Base-by-base conservation (phyloP, 2,888 invertebrate genomes). In the Phlogophora meticulosa region DNA sequence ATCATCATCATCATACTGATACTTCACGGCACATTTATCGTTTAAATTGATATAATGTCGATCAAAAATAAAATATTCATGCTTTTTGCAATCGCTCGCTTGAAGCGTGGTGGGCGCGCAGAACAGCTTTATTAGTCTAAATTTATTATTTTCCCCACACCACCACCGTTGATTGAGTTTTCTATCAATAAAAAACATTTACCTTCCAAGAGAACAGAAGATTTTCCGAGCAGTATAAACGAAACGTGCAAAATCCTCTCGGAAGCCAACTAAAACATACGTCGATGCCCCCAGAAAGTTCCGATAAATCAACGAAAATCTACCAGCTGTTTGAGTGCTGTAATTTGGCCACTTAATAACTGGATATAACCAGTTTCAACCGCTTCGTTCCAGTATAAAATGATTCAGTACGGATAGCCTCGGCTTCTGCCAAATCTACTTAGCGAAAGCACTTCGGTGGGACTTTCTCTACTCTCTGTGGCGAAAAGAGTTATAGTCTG, bases 341-440 rank as follows among this genome's bases (percentile, higher is more conserved):
- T 86, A 85, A 86, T 84, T 84, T 72, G 72, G 76, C 61, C 76
- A 80, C 83, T 84, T 83, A 86, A 84, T 87, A 85, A 81, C 83
- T 73, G 77, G 71, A 76, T 84, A 60, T 74, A 83, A 80, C 83
- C 69, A 67, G 80, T 76, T 76, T 62, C 59, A 78, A 55, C 73
- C 64, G 58, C 57, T 78, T 70, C 66, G 66, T 70, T 72, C 63
- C 68, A 76, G 68, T 69, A 66, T 67, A 72, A 78, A 84, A 82
- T 87, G 83, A 87, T 87, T 84, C 80, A 84, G 78, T 81, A 59
- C 67, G 69, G 75, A 72, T 76, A 75, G 59, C 64, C 65, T 56
- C 67, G 70, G 72, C 68, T 83, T 82, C 74, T 88, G 88, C 91
- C 88, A 89, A 90, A 91, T 90, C 90, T 88, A 90, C 88, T 91